Evolutionary conservation across 2,888 invertebrate species (phyloP).

Genomic region (Trissonchulus latispiculum): DNA sequence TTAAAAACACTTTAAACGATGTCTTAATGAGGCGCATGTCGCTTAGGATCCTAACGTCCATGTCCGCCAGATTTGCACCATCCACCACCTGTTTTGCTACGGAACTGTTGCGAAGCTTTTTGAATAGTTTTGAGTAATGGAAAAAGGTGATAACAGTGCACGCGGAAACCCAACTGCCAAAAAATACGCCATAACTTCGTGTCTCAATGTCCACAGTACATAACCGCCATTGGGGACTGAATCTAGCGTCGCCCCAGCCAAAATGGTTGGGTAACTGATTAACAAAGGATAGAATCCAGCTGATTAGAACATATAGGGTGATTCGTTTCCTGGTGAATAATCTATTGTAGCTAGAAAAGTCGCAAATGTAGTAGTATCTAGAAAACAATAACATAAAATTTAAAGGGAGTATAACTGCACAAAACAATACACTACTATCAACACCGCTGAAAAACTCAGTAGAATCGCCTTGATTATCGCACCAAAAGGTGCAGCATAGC

Average conservation of each 20-base stretch:
- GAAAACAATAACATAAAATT: too few relatives aligned
- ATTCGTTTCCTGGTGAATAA: neutral
- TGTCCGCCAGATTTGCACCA: neutral
- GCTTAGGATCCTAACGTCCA: neutral
- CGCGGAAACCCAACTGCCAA: neutral
- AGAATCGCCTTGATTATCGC: too few relatives aligned
- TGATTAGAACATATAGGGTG: neutral
- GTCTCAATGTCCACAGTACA: slow-evolving; percentile 11
- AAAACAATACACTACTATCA: too few relatives aligned
- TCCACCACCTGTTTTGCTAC: neutral
- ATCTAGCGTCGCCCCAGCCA: slow-evolving; percentile 8
- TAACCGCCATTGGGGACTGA: neutral
- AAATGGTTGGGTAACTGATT: slow-evolving; percentile 14
- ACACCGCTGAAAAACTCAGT: too few relatives aligned
- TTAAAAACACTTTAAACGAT: slow-evolving; percentile 6
- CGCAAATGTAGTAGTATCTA: slow-evolving; percentile 13
- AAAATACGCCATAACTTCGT: neutral
- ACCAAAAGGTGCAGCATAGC: too few relatives aligned
- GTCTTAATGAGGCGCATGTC: slow-evolving; percentile 10
- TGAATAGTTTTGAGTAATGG: slow-evolving; percentile 12
- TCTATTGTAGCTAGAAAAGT: neutral
- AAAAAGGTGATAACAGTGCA: neutral
- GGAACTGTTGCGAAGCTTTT: neutral
- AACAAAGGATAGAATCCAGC: neutral
- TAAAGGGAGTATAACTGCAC: too few relatives aligned